phyloP scores from a whole-genome alignment of 2,888 invertebrate genomes.

The Mayetiola destructor region DNA sequence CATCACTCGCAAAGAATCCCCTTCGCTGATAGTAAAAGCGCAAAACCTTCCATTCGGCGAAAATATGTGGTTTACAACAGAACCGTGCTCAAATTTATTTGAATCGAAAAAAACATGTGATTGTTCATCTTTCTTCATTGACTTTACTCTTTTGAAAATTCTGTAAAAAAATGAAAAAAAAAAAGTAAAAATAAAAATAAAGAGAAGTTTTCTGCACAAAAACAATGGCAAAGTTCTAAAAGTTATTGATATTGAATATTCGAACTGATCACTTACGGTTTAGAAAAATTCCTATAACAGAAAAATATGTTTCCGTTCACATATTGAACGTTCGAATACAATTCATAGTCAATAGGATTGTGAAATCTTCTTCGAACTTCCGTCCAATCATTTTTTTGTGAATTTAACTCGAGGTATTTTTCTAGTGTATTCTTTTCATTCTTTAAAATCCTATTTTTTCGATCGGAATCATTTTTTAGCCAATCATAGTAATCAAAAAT shows the following conservation, averaged over 20 bases:
- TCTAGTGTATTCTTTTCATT: background rate
- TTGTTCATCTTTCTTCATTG: background rate
- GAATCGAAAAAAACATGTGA: slow-evolving; percentile 1
- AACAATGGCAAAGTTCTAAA: too few species aligned
- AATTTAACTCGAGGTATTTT: background rate
- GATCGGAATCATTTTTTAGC: background rate
- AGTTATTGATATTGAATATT: background rate
- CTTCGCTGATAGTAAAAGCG: too few species aligned
- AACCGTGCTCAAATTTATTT: background rate
- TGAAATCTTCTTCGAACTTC: background rate
- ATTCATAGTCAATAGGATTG: background rate
- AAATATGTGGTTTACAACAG: too few species aligned
- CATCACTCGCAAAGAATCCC: too few species aligned
- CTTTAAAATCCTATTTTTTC: background rate
- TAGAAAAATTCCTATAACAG: background rate
- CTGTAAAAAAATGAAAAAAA: background rate
- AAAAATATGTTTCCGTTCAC: background rate
- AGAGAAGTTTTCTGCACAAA: background rate
- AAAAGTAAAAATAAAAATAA: background rate
- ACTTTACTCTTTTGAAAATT: background rate
- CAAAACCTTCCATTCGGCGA: too few species aligned
- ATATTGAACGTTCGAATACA: slow-evolving; percentile 1
- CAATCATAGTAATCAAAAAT: background rate
- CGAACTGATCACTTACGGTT: background rate
- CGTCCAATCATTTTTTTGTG: background rate